Evolutionary conservation across 2,797 vertebrate genomes (phyloP), one percentile per base, ranked within the genome.

Genomic region (Coregonus sp.): DNA sequence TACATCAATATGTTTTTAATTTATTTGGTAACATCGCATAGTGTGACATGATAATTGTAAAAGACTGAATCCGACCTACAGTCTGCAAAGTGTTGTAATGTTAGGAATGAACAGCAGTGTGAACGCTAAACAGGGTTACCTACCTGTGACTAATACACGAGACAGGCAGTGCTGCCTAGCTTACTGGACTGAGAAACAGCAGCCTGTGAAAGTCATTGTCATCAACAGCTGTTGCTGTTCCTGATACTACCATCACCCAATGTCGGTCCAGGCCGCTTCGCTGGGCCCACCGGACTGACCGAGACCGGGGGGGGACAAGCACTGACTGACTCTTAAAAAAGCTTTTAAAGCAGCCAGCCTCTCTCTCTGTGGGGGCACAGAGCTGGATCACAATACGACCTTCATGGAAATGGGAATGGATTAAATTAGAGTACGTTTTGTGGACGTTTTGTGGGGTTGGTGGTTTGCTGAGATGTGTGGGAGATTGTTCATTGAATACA

Each of bases 151-250:
- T 72, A 78, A 73, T 84, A 78, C 70, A 86, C 78, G 75, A 75
- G 73, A 82, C 68, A 67, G 7, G 35, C 75, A 79, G 82, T 84
- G 76, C 75, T 56, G 75, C 1, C 31, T 33, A 33, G 31, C 31
- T 33, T 47, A 11, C 40, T 12, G 69, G 47, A 76, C 65, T 75
- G 67, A 29, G 79, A 85, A 84, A 79, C 50, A 70, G 75, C 71
- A 72, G 65, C 78, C 81, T 74, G 81, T 79, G 75, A 84, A 78
- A 74, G 73, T 83, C 76, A 83, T 82, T 82, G 80, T 25, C 25
- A 25, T 25, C 25, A 86, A 88, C 84, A 83, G 82, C 82, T 84
- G 82, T 78, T 85, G 78, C 82, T 86, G 78, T 84, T 86, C 70
- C 80, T 81, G 78, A 83, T 79, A 74, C 78, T 68, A 80, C 77